Evolutionary conservation across 1,140 invertebrate species (phyloP).

Genomic region (Acyrthosiphon pisum): DNA sequence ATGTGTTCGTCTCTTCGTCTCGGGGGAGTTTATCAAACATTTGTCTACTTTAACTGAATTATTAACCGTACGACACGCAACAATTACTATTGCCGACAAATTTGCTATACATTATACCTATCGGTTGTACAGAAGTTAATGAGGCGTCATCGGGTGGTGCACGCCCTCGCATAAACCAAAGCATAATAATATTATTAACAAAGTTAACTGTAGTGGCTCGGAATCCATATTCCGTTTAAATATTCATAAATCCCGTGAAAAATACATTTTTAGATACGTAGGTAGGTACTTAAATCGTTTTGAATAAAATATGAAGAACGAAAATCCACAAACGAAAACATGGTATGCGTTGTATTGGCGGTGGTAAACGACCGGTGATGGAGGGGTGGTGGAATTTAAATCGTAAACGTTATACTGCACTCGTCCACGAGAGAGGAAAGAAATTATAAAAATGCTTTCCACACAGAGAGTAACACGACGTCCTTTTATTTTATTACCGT

Average conservation of each 20-base stretch:
- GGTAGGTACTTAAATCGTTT: background rate
- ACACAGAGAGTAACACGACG: background rate
- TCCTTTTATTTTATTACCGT: background rate
- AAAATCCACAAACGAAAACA: conserved; percentile 6
- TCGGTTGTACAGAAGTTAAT: background rate
- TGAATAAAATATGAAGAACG: background rate
- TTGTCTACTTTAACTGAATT: background rate
- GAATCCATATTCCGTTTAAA: background rate
- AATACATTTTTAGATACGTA: background rate
- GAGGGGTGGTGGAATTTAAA: background rate
- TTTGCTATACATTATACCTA: background rate
- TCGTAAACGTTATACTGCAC: background rate
- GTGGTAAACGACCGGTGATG: no score
- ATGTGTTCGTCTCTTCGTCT: background rate
- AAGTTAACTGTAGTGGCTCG: background rate
- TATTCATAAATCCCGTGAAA: background rate
- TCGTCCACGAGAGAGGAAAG: background rate
- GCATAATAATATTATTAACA: background rate
- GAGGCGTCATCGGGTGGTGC: background rate
- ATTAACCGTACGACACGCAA: background rate
- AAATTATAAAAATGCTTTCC: background rate
- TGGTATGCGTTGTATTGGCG: background rate
- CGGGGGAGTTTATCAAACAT: background rate
- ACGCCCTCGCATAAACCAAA: background rate
- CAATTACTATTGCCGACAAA: background rate